Evolutionary conservation across 2,797 vertebrate genomes (phyloP).

Genomic region (Macropodus opercularis): DNA sequence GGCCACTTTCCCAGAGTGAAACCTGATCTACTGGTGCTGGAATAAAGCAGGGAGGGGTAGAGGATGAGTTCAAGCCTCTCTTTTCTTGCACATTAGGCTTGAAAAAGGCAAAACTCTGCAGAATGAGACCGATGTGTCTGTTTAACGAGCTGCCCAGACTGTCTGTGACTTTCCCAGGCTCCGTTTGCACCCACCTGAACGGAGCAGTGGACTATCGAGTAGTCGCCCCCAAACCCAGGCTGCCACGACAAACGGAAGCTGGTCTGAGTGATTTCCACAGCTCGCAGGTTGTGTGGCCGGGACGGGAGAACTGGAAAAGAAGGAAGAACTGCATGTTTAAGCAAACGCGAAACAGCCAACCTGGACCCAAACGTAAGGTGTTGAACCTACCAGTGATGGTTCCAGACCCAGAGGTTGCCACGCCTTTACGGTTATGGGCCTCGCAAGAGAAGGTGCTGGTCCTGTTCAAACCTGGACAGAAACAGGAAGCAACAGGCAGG

Average conservation of each 20-base stretch:
- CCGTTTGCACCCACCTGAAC: constrained; percentile 82
- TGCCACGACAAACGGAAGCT: constrained; percentile 83
- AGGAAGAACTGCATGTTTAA: neutral
- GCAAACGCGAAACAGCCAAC: neutral
- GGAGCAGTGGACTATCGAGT: constrained; percentile 82
- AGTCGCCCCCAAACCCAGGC: constrained; percentile 85
- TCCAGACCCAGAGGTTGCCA: constrained; percentile 88
- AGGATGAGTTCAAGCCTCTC: constrained; percentile 53
- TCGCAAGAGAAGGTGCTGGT: constrained; percentile 90
- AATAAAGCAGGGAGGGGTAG: constrained; percentile 61
- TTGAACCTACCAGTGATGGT: constrained; percentile 86
- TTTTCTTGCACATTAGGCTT: constrained; percentile 36
- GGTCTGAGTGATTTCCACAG: constrained; percentile 72
- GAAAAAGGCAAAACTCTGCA: constrained; percentile 14
- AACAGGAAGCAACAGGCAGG: neutral
- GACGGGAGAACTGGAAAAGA: constrained; percentile 84
- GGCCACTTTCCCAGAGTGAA: constrained; percentile 76
- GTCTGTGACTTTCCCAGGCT: constrained; percentile 15
- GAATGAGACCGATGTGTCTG: constrained; percentile 28
- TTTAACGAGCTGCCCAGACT: constrained; percentile 34
- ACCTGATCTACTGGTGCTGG: constrained; percentile 73
- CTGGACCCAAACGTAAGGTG: no score
- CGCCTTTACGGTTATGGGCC: constrained; percentile 89
- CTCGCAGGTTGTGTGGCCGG: constrained; percentile 73
- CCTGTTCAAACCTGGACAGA: constrained; percentile 84